Percentiles rank a stretch among this genome's conserved stretches.
phyloP scores from a whole-genome alignment of 2,888 invertebrate species.

The Boloria selene region DNA sequence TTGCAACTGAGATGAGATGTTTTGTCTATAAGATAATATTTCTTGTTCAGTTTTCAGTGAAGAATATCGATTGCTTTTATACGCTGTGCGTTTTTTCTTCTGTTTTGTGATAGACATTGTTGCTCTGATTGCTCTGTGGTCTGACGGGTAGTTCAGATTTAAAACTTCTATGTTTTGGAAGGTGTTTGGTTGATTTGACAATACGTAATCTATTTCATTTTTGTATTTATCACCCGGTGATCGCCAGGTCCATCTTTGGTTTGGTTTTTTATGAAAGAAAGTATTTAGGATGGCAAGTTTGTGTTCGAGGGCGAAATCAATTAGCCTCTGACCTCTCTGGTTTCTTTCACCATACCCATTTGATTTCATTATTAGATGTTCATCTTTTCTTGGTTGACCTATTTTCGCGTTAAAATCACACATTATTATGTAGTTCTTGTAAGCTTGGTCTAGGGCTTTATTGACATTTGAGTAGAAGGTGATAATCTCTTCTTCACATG shows the following conservation, averaged over 20 bases:
- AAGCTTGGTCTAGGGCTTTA: slow-evolving; percentile 28
- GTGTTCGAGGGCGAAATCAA: slow-evolving; percentile 29
- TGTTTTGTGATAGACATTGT: slow-evolving; percentile 28
- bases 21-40: too few species aligned
- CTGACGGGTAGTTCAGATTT: slow-evolving; percentile 34
- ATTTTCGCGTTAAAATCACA: too few species aligned
- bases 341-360: too few species aligned
- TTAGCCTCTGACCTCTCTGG: slow-evolving; percentile 23
- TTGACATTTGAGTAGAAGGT: slow-evolving; percentile 31
- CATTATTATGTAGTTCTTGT: slow-evolving; percentile 28
- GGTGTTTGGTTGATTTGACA: slow-evolving; percentile 18
- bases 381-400: too few species aligned
- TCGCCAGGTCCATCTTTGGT: slow-evolving; percentile 17
- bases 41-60: too few species aligned
- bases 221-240: neutral
- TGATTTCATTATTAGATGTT: too few species aligned
- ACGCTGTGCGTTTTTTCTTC: slow-evolving; percentile 15
- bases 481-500: slow-evolving; percentile 36
- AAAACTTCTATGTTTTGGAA: slow-evolving; percentile 24
- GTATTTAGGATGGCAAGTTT: slow-evolving; percentile 23
- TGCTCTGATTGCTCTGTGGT: slow-evolving; percentile 38
- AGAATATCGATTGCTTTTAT: too few species aligned
- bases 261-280: slow-evolving; percentile 20
- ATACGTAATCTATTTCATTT: neutral
- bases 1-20: too few species aligned